Percentiles rank a stretch among this genome's conserved stretches.
Conservation (phyloP, 2,888 invertebrate genomes). For the Hoplodrina ambigua region DNA sequence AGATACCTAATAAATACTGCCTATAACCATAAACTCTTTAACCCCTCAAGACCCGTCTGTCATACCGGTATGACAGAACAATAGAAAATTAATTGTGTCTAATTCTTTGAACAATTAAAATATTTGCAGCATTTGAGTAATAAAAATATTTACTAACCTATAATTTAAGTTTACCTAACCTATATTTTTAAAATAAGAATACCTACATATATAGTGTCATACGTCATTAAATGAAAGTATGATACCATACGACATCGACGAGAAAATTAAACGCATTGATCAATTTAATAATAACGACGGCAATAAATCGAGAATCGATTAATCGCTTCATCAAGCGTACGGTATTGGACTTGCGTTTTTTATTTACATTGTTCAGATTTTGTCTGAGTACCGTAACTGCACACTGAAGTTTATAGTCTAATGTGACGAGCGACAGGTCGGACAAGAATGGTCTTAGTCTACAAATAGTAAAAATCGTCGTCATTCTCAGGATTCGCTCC, state of each 20-base stretch:
- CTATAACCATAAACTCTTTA: too few relatives aligned
- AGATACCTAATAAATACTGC: too few relatives aligned
- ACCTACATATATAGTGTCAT: neutral
- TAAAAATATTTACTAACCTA: neutral
- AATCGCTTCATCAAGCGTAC: conserved; percentile 61
- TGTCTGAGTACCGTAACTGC: conserved; percentile 55
- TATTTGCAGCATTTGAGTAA: too few relatives aligned
- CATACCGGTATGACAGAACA: too few relatives aligned
- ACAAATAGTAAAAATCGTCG: conserved; percentile 65
- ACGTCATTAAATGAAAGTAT: conserved; percentile 14
- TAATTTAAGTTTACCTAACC: too few relatives aligned
- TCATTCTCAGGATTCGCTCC: conserved; percentile 69
- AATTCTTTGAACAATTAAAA: too few relatives aligned
- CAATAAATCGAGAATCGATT: conserved; percentile 62
- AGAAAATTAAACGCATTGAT: conserved; percentile 45
- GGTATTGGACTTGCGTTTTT: conserved; percentile 56
- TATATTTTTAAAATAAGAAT: neutral
- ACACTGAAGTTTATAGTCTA: conserved; percentile 16
- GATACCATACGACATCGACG: conserved; percentile 8
- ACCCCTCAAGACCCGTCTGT: too few relatives aligned
- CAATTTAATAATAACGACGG: conserved; percentile 46
- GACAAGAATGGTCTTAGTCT: conserved; percentile 49
- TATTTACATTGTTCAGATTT: conserved; percentile 47
- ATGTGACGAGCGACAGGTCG: conserved; percentile 8
- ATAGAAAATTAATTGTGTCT: too few relatives aligned